Conservation (phyloP, 1,140 invertebrate genomes). For the Notospermus geniculatus region DNA sequence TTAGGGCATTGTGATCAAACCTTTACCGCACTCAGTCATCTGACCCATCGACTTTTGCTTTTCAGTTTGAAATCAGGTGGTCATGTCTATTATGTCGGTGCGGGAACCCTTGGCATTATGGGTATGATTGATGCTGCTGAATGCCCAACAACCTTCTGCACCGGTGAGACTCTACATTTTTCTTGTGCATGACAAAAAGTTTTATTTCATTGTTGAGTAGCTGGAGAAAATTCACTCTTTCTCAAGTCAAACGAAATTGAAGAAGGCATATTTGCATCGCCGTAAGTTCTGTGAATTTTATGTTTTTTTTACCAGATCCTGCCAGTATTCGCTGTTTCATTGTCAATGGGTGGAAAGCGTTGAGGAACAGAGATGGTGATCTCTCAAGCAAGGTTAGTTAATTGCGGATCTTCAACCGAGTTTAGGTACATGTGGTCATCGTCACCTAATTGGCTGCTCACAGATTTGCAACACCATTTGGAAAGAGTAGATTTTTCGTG, state of each 20-base stretch:
- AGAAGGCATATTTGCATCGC: no score
- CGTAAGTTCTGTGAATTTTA: no score
- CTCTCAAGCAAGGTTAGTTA: slow-evolving; percentile 32
- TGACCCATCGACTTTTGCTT: not conserved
- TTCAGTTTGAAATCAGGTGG: slow-evolving; percentile 37
- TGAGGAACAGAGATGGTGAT: slow-evolving; percentile 42
- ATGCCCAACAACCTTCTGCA: slow-evolving; percentile 51
- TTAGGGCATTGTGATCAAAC: no score
- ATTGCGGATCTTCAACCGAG: not conserved
- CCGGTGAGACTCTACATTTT: no score
- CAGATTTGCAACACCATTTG: not conserved
- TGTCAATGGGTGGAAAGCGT: slow-evolving; percentile 27
- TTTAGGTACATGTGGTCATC: not conserved
- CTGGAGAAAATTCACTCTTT: no score
- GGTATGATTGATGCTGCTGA: slow-evolving; percentile 54
- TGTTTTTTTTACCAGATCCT: no score
- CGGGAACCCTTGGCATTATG: slow-evolving; percentile 41
- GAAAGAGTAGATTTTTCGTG: not conserved
- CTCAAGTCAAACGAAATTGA: no score
- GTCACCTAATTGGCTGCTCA: not conserved
- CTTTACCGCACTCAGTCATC: no score
- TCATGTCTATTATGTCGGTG: slow-evolving; percentile 41
- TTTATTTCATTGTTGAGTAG: no score
- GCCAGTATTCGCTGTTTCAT: slow-evolving; percentile 46
- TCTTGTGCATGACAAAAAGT: no score